A percentile compares a stretch with the other conserved stretches of the same genome.
Evolutionary conservation across 1,140 invertebrate genomes (phyloP).

Genomic region (Ceratina japonica): DNA sequence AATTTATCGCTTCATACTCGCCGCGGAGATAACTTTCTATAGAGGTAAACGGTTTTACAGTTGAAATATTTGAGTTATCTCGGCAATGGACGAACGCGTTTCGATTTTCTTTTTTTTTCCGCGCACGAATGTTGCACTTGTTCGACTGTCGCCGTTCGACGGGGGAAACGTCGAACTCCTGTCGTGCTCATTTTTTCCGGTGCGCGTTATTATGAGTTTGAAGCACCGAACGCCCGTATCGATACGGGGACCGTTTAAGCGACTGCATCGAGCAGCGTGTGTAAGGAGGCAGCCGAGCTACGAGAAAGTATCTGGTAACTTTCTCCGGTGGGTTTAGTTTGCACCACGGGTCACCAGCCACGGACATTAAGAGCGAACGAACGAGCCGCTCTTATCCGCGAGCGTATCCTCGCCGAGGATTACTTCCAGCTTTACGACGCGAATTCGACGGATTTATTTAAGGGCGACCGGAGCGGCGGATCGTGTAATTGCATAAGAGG

Average conservation of each 20-base stretch:
- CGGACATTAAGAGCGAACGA: conserved; percentile 73
- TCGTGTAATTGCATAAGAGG: no score
- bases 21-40: not conserved
- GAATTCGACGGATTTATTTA: not conserved
- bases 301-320: conserved; percentile 78
- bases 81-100: not conserved
- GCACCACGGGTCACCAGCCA: conserved; percentile 78
- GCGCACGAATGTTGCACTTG: not conserved
- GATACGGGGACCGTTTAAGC: conserved; percentile 69
- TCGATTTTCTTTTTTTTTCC: not conserved
- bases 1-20: not conserved
- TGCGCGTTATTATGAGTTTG: not conserved
- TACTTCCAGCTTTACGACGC: not conserved
- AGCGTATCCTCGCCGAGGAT: conserved; percentile 43
- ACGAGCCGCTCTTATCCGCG: conserved; percentile 50
- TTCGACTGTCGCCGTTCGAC: not conserved
- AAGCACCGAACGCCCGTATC: conserved; percentile 37
- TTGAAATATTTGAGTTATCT: not conserved
- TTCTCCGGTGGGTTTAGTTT: conserved; percentile 77
- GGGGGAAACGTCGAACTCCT: not conserved
- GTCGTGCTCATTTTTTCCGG: not conserved
- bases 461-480: no score
- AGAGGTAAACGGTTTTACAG: not conserved
- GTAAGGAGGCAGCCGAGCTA: conserved; percentile 61
- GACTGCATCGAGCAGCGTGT: conserved; percentile 73